Conservation (phyloP, 2,888 invertebrate species). For the Cantharis nigra region DNA sequence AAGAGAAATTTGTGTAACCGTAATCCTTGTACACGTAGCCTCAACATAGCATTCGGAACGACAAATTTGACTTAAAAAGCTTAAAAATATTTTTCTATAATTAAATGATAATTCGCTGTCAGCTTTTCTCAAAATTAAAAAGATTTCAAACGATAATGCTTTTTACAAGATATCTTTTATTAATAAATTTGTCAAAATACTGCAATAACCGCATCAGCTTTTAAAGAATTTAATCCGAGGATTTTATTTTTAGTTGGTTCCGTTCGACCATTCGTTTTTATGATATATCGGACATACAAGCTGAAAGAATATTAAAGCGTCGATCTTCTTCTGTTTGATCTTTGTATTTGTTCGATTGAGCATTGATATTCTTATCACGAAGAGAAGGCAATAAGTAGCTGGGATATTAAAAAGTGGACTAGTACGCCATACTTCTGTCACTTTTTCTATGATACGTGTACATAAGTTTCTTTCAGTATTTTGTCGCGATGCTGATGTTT, state of each 20-base stretch:
- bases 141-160: neutral
- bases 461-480: constrained; percentile 25
- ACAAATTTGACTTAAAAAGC: constrained; percentile 7
- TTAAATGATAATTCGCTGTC: neutral
- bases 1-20: neutral
- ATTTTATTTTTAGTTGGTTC: constrained; percentile 16
- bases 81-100: neutral
- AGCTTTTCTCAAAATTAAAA: neutral
- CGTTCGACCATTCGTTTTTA: constrained; percentile 12
- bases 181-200: neutral
- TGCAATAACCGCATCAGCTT: constrained; percentile 17
- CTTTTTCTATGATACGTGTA: constrained; percentile 25
- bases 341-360: constrained; percentile 20
- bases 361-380: constrained; percentile 24
- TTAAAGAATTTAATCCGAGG: constrained; percentile 17
- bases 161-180: neutral
- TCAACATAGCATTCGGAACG: constrained; percentile 6
- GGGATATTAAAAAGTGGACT: constrained; percentile 29
- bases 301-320: constrained; percentile 21
- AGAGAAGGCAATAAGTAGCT: constrained; percentile 26
- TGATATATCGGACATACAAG: constrained; percentile 20
- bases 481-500: constrained; percentile 10
- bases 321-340: constrained; percentile 17
- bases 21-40: neutral
- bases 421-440: constrained; percentile 19